Percentiles rank a stretch among this genome's conserved stretches.
phyloP scores from a whole-genome alignment of 2,888 invertebrate genomes.

The Trachelus stipa region DNA sequence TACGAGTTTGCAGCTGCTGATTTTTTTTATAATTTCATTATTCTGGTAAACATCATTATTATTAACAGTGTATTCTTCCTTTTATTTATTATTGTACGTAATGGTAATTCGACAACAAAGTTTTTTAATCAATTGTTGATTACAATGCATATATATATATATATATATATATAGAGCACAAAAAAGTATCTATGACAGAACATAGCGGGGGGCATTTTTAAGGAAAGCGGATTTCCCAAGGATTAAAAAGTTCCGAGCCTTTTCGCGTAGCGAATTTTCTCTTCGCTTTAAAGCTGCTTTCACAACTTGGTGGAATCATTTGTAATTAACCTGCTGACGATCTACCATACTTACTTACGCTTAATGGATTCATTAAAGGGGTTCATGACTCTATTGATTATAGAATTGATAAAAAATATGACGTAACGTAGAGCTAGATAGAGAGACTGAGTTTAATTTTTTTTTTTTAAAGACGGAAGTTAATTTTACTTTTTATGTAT shows the following conservation, averaged over 20 bases:
- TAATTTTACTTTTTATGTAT: neutral
- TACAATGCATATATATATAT: neutral
- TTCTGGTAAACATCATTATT: neutral
- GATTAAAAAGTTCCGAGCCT: slow-evolving; percentile 2
- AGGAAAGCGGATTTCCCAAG: neutral
- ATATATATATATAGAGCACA: neutral
- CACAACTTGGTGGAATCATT: neutral
- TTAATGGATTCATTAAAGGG: neutral
- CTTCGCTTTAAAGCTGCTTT: neutral
- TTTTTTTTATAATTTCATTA: neutral
- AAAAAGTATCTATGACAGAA: neutral
- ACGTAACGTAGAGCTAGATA: neutral
- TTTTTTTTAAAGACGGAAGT: neutral
- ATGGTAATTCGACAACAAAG: neutral
- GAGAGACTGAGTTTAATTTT: neutral
- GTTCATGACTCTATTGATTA: neutral
- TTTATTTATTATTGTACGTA: neutral
- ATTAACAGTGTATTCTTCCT: neutral
- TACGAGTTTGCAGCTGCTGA: neutral
- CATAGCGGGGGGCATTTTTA: neutral
- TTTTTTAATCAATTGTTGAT: neutral
- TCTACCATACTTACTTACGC: neutral
- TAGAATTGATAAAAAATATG: neutral
- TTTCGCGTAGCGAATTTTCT: neutral
- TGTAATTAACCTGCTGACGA: neutral